Base-by-base conservation (phyloP, 2,888 invertebrate genomes). In the Toxonevra muliebris region DNA sequence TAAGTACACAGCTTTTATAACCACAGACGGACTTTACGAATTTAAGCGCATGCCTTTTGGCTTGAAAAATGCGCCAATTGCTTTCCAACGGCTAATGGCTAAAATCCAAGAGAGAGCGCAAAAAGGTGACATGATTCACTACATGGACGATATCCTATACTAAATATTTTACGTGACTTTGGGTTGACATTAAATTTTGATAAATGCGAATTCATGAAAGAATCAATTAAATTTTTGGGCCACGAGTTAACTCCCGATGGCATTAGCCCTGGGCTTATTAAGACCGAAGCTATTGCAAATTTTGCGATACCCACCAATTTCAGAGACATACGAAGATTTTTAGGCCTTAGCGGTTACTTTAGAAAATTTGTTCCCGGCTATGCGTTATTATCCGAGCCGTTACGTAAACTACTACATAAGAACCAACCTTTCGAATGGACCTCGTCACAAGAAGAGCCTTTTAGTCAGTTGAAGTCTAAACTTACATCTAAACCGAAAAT, bases 111-210 rank as follows among this genome's bases (percentile, higher is more conserved):
- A 61, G 13, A 61, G 43, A 2, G 67, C 66, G 11, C 42, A 63
- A 30, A 40, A 45, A 4, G 64, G 65, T 13, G 67, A 67, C 8
- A 71, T 69, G 65, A 40, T 66, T 15, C 57, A 66, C 17, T 65
- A 68, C 19, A 71, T 70, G 66, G 69, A 72, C 11, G 64, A 72
- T n/a, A 72, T 72, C 10, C n/a, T 71, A 54, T 65, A n/a, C 45
- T 68, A 11, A 11, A 12, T 1, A 60, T 55, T 0, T 50, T 71
- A 19, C 63, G 64, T 1, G 57, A 63, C 7, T 1, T 55, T 2
- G 59, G 60, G 1, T 19, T 65, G 19, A 65, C 65, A 53, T 53
- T 63, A 10, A 62, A 59, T 17, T 19, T 63, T 1, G 62, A 57
- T 11, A 58, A 62, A 13, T 62, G 58, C 52, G 50, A 20, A 40